Evolutionary conservation across 2,113 vertebrate genomes (phyloP).

Genomic region (Acrocephalus kingi): DNA sequence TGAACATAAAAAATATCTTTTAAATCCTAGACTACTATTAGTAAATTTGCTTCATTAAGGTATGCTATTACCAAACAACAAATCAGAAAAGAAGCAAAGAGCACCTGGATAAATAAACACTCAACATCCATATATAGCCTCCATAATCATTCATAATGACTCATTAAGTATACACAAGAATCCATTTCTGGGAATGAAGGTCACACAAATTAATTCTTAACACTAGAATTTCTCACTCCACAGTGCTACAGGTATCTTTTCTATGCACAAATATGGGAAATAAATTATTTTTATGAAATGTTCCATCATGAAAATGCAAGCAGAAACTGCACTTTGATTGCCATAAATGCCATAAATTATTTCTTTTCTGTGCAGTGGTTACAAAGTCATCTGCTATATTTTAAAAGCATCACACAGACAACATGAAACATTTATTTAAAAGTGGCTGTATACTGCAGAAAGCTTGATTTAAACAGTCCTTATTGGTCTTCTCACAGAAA

Average conservation of each 20-base stretch:
- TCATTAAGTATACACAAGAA: neutral
- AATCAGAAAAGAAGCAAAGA: neutral
- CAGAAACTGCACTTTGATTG: neutral
- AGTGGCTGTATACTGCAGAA: constrained; percentile 31
- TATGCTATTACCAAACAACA: neutral
- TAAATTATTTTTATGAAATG: neutral
- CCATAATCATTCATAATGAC: neutral
- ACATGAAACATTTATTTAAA: constrained; percentile 72
- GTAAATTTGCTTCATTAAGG: neutral
- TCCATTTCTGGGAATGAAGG: neutral
- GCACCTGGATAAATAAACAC: neutral
- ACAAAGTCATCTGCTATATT: constrained; percentile 47
- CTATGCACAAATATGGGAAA: neutral
- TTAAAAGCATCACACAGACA: constrained; percentile 45
- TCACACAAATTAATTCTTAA: neutral
- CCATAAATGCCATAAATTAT: constrained; percentile 12
- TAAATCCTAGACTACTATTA: neutral
- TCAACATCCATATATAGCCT: neutral
- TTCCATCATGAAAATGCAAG: neutral
- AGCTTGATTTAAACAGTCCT: constrained; percentile 62
- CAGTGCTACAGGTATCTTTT: neutral
- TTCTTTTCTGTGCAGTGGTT: constrained; percentile 37
- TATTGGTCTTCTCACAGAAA: constrained; percentile 45
- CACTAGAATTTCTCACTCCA: neutral
- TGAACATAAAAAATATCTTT: neutral